phyloP scores from a whole-genome alignment of 2,888 invertebrate species.

The Caenorhabditis virilis region DNA sequence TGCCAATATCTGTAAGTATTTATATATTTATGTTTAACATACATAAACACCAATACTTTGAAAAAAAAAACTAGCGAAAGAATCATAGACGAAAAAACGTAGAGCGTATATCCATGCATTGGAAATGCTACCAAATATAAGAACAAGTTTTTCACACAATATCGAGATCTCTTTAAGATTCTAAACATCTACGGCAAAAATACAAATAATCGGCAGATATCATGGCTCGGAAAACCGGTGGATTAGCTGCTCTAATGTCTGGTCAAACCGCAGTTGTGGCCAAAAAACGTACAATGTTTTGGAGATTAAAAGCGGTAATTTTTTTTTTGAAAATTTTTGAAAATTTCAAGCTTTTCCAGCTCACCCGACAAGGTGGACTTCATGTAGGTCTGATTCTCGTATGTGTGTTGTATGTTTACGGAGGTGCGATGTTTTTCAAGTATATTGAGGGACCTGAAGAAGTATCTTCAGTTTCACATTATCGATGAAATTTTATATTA shows the following conservation, averaged over 20 bases:
- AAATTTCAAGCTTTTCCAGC: conserved; percentile 6
- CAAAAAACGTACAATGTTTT: conserved; percentile 26
- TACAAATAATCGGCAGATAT: not conserved
- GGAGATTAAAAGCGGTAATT: conserved; percentile 25
- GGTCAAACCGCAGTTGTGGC: conserved; percentile 40
- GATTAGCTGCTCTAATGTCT: conserved; percentile 49
- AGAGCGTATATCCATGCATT: not conserved
- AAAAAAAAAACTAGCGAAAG: conserved; percentile 1
- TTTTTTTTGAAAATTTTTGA: no score
- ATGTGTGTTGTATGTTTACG: conserved; percentile 50
- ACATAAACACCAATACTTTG: conserved; percentile 11
- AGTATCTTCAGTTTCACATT: conserved; percentile 9
- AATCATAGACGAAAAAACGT: conserved; percentile 16
- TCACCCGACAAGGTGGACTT: conserved; percentile 35
- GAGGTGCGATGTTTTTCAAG: conserved; percentile 55
- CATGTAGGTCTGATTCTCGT: conserved; percentile 52
- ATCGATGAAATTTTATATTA: no score
- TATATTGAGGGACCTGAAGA: conserved; percentile 51
- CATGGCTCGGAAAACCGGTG: conserved; percentile 44
- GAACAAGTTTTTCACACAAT: not conserved
- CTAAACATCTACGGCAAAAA: not conserved
- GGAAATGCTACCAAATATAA: not conserved
- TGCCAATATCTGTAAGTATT: no score
- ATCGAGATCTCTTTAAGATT: no score
- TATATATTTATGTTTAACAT: not conserved